Evolutionary conservation across 2,888 invertebrate genomes (phyloP).

Genomic region (Cinara cedri): DNA sequence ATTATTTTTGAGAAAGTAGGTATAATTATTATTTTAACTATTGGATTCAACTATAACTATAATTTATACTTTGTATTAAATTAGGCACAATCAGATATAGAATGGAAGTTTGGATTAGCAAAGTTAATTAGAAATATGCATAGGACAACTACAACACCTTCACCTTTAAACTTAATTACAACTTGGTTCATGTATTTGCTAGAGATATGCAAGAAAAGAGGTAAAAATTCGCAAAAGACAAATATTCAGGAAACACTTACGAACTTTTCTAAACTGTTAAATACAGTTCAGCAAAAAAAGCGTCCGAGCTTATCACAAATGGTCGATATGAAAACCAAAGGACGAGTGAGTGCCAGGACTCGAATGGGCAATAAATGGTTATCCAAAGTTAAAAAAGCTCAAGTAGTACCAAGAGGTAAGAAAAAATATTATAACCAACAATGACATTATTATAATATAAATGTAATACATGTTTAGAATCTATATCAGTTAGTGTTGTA

Average conservation of each 20-base stretch:
- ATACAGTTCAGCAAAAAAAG: conserved; percentile 67
- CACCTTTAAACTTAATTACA: conserved; percentile 95
- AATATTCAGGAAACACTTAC: conserved; percentile 40
- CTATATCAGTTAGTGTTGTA: conserved; percentile 78
- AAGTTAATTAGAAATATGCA: conserved; percentile 99
- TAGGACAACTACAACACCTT: conserved; percentile 94
- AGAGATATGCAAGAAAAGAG: conserved; percentile 73
- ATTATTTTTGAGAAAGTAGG: background rate
- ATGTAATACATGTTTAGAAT: conserved; percentile 65
- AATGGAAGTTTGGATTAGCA: conserved; percentile 99
- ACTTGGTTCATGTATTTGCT: conserved; percentile 89
- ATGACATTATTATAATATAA: conserved; percentile 7
- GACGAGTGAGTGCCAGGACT: conserved; percentile 78
- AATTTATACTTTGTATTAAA: conserved; percentile 38
- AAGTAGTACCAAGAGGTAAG: conserved; percentile 77
- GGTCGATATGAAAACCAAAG: conserved; percentile 75
- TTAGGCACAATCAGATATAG: conserved; percentile 99
- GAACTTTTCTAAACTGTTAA: conserved; percentile 53
- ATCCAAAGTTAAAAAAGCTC: conserved; percentile 84
- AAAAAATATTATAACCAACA: background rate
- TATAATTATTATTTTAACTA: background rate
- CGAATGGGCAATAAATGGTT: conserved; percentile 89
- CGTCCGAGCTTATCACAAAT: conserved; percentile 84
- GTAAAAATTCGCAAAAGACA: conserved; percentile 58
- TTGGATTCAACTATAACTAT: background rate